phyloP scores from a whole-genome alignment of 2,113 vertebrate species.

The Chloropsis hardwickii region DNA sequence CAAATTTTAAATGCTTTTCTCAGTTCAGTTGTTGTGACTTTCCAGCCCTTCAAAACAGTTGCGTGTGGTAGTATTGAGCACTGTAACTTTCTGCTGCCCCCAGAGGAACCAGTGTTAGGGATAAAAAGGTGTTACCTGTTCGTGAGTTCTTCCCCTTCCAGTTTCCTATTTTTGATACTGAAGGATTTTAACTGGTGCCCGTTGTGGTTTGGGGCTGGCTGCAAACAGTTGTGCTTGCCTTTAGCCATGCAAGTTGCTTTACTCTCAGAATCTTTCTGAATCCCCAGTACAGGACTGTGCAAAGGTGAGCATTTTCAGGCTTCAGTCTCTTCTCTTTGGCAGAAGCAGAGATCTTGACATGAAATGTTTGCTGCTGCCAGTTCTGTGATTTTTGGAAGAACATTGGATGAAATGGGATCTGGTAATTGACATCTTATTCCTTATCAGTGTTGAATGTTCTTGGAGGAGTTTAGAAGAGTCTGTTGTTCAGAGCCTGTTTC shows the following conservation, averaged over 20 bases:
- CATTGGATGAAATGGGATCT: neutral
- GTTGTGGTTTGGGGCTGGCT: neutral
- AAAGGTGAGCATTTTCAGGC: neutral
- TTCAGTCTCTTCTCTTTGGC: neutral
- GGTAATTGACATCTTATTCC: neutral
- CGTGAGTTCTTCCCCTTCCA: neutral
- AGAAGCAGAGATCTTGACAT: neutral
- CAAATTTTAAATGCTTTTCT: neutral
- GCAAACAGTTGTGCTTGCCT: neutral
- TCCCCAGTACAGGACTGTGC: neutral
- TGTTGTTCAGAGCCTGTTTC: neutral
- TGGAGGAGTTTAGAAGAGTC: neutral
- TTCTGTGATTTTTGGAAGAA: neutral
- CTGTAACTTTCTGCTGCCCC: neutral
- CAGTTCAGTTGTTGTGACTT: neutral
- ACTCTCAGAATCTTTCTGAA: neutral
- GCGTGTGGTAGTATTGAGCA: neutral
- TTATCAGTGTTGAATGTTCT: neutral
- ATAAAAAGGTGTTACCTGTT: neutral
- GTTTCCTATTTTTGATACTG: neutral
- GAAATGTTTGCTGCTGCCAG: neutral
- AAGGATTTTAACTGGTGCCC: neutral
- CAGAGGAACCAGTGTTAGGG: neutral
- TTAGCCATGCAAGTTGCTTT: neutral
- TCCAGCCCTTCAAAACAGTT: neutral